A percentile compares a stretch with the other conserved stretches of the same genome.
These are phyloP conservation scores for Argya squamiceps DNA, from an alignment of 2,797 vertebrate genomes.

Conservation along the genomic window DNA sequence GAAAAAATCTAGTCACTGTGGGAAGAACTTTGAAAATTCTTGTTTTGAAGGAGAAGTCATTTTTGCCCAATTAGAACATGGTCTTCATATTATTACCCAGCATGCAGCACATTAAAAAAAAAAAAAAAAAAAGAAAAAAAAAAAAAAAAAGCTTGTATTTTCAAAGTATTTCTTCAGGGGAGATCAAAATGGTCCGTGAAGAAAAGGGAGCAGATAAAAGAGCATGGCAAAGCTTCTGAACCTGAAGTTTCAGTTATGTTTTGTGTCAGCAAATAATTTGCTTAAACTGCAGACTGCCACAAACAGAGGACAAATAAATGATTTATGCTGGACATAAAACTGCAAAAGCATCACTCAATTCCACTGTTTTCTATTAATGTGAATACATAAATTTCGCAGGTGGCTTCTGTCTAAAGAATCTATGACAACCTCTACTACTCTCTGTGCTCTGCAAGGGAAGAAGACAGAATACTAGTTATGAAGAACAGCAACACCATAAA, in stretches of 20 bases:
- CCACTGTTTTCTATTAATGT: conserved; percentile 18
- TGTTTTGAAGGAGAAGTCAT: not conserved
- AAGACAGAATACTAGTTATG: not conserved
- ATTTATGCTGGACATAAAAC: not conserved
- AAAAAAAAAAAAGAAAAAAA: not conserved
- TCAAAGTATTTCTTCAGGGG: conserved; percentile 9
- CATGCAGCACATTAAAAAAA: not conserved
- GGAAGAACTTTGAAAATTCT: not conserved
- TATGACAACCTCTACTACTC: not conserved
- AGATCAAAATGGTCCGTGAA: not conserved
- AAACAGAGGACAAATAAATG: conserved; percentile 16
- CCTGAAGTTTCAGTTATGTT: not conserved
- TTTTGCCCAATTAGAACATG: not conserved
- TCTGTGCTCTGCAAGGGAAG: not conserved
- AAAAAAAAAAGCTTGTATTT: not conserved
- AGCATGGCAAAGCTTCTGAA: not conserved
- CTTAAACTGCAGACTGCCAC: conserved; percentile 46
- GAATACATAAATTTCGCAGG: conserved; percentile 10
- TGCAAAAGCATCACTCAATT: conserved; percentile 25
- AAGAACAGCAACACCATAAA: not conserved
- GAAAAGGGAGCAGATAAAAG: conserved; percentile 31
- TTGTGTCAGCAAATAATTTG: conserved; percentile 58
- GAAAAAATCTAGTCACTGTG: not conserved
- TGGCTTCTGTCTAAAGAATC: not conserved
- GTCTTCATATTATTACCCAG: not conserved